Conservation (phyloP, 2,888 invertebrate species). For the Himalopsyche japonica region DNA sequence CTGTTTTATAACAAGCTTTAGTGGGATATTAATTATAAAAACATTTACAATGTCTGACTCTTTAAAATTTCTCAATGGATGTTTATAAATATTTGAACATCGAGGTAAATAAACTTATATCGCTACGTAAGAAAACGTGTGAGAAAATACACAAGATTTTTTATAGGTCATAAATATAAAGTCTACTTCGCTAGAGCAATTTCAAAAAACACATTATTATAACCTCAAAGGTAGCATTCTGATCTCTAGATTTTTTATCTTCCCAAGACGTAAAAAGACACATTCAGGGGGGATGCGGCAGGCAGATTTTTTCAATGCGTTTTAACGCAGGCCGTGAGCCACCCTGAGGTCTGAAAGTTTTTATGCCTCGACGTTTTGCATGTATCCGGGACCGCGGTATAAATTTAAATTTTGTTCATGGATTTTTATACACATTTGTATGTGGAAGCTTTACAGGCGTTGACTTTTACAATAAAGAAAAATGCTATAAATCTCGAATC, state of each 20-base stretch:
- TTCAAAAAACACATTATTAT: slow-evolving; percentile 26
- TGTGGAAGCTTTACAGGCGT: background rate
- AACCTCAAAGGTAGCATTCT: slow-evolving; percentile 27
- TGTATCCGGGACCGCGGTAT: background rate
- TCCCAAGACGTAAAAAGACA: slow-evolving; percentile 22
- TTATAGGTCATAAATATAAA: slow-evolving; percentile 12
- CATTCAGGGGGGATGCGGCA: slow-evolving; percentile 3
- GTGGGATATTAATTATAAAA: no score
- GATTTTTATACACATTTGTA: background rate
- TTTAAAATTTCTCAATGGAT: no score
- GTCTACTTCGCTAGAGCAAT: slow-evolving; percentile 9
- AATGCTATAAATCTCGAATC: background rate
- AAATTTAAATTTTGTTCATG: slow-evolving; percentile 1
- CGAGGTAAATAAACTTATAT: background rate
- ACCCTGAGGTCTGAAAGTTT: background rate
- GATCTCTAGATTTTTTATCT: slow-evolving; percentile 26
- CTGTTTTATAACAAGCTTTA: no score
- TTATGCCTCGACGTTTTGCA: slow-evolving; percentile 2
- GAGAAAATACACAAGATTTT: background rate
- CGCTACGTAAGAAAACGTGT: background rate
- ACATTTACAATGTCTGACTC: no score
- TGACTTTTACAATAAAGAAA: background rate
- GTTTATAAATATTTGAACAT: background rate
- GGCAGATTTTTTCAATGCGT: slow-evolving; percentile 13
- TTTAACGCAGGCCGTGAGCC: background rate